These are phyloP conservation scores for Drosophila pectinifera DNA, from an alignment of 1,140 invertebrate genomes.

Conservation along the genomic window DNA sequence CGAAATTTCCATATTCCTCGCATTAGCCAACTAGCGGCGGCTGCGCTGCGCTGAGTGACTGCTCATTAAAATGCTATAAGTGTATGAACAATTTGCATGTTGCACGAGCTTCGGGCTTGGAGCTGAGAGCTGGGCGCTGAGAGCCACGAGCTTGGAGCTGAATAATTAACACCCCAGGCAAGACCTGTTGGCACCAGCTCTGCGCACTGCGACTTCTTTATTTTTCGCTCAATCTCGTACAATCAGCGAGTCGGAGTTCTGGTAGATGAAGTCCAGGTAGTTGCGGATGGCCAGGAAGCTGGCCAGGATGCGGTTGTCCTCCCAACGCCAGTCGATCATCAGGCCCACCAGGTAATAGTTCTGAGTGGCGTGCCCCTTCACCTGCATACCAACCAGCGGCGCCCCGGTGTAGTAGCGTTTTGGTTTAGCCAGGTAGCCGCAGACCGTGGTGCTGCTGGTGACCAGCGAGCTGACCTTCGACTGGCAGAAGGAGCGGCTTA, in stretches of 20 bases:
- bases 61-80: conserved; percentile 74
- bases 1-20: conserved; percentile 67
- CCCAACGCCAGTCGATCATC: conserved; percentile 43
- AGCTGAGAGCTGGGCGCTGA: conserved; percentile 1
- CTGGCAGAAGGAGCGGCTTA: conserved; percentile 48
- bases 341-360: conserved; percentile 64
- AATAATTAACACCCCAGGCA: conserved; percentile 68
- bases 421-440: conserved; percentile 37
- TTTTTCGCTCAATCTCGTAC: conserved; percentile 33
- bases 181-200: conserved; percentile 57
- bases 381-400: conserved; percentile 62
- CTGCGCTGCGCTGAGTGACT: conserved; percentile 42
- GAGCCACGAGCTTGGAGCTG: conserved; percentile 34
- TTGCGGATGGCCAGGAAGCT: conserved; percentile 58
- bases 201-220: conserved; percentile 29
- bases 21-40: conserved; percentile 57
- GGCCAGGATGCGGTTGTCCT: conserved; percentile 17
- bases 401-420: conserved; percentile 46
- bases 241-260: conserved; percentile 51
- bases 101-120: conserved; percentile 53
- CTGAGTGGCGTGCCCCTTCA: conserved; percentile 34
- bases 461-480: conserved; percentile 28
- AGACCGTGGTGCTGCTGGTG: conserved; percentile 51
- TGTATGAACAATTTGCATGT: conserved; percentile 75
- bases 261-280: conserved; percentile 59